Evolutionary conservation across 2,797 vertebrate species (phyloP).

Genomic region (Crax fasciolata): DNA sequence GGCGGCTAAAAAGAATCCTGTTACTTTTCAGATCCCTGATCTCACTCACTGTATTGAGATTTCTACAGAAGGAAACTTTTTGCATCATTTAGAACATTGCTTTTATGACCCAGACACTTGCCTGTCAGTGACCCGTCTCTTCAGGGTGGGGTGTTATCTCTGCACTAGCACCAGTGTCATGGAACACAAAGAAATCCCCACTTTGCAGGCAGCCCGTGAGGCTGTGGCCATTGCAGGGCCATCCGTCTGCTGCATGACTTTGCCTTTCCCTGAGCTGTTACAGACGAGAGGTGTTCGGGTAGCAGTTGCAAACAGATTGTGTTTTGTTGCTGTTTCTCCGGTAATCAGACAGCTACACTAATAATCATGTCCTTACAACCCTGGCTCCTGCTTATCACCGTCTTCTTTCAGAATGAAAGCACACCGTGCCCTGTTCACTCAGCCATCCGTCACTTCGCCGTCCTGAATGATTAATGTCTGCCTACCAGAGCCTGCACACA

Average conservation of each 20-base stretch:
- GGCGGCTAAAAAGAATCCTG: not conserved
- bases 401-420: constrained; percentile 16
- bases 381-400: constrained; percentile 50
- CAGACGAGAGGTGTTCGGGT: not conserved
- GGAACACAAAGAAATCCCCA: not conserved
- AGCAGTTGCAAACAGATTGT: not conserved
- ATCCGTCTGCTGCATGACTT: not conserved
- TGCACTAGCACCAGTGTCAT: not conserved
- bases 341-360: constrained; percentile 72
- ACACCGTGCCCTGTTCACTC: not conserved
- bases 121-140: not conserved
- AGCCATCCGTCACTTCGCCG: not conserved
- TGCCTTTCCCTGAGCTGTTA: not conserved
- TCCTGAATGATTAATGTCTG: constrained; percentile 65
- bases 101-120: not conserved
- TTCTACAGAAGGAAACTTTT: not conserved
- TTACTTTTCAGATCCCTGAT: not conserved
- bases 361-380: constrained; percentile 66
- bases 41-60: not conserved
- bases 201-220: not conserved
- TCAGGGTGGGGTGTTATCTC: not conserved
- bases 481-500: not conserved
- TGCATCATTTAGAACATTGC: not conserved
- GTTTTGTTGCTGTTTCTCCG: constrained; percentile 35
- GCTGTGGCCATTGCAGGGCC: not conserved